These are phyloP conservation scores for Eumeta japonica DNA, from an alignment of 1,140 invertebrate species.

Conservation along the genomic window DNA sequence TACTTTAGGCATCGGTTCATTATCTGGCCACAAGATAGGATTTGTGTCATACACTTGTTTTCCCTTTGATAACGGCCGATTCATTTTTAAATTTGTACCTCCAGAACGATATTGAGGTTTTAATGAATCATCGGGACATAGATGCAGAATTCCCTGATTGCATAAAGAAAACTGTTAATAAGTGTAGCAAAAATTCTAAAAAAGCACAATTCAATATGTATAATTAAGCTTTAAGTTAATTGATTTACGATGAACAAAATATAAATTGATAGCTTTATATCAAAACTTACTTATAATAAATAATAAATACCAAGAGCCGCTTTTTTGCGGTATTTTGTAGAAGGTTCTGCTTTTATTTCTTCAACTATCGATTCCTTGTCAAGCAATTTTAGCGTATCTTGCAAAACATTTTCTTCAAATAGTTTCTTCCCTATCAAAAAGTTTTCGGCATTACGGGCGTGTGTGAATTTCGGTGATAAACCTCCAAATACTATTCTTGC, in stretches of 20 bases:
- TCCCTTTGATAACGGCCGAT: conserved; percentile 62
- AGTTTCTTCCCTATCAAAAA: conserved; percentile 58
- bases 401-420: conserved; percentile 50
- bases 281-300: too few relatives aligned
- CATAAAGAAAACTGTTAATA: background rate
- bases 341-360: conserved; percentile 60
- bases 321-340: conserved; percentile 63
- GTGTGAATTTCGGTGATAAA: conserved; percentile 66
- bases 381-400: conserved; percentile 59
- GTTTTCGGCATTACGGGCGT: conserved; percentile 65
- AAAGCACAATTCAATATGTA: too few relatives aligned
- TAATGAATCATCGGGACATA: conserved; percentile 17
- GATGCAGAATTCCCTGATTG: conserved; percentile 23
- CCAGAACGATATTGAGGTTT: conserved; percentile 24
- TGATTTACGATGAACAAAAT: too few relatives aligned
- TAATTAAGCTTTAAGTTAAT: too few relatives aligned
- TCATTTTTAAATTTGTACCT: conserved; percentile 39
- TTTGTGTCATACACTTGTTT: conserved; percentile 65
- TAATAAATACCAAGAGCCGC: conserved; percentile 68
- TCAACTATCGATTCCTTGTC: conserved; percentile 64
- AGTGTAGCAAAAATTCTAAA: background rate
- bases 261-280: too few relatives aligned
- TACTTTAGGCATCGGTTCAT: conserved; percentile 63
- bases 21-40: conserved; percentile 64
- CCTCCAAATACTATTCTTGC: conserved; percentile 64